Evolutionary conservation across 2,113 vertebrate genomes (phyloP).

Genomic region (Ivindomyrus marchei): DNA sequence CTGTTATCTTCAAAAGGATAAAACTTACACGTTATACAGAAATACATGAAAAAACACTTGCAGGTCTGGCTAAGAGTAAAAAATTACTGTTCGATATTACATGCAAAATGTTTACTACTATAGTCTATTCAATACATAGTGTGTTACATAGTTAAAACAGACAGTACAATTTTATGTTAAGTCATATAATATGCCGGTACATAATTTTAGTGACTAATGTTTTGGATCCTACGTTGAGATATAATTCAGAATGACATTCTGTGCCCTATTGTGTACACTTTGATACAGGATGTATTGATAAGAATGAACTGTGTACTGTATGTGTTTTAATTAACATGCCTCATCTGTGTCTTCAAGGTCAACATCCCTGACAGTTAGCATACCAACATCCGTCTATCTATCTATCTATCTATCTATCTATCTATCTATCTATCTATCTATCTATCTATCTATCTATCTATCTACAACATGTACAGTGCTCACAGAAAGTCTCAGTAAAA

Average conservation of each 20-base stretch:
- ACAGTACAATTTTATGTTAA: background rate
- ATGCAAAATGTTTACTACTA: background rate
- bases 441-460: background rate
- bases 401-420: background rate
- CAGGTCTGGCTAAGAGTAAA: background rate
- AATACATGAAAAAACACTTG: background rate
- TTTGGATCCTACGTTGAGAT: background rate
- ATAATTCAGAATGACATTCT: no score
- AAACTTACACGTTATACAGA: background rate
- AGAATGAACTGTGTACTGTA: background rate
- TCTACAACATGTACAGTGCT: background rate
- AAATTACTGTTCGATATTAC: background rate
- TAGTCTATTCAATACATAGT: background rate
- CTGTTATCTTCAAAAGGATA: background rate
- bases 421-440: no score
- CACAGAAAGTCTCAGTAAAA: background rate
- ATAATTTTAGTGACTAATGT: background rate
- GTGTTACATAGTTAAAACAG: no score
- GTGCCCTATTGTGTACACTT: no score
- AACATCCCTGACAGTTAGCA: background rate
- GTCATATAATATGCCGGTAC: background rate
- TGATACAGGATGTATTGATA: background rate
- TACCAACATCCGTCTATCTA: no score
- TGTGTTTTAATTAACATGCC: background rate
- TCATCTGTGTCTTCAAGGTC: background rate